Evolutionary conservation across 2,888 invertebrate species (phyloP), one percentile per base, ranked within the genome.

Genomic region (Dryocosmus kuriphilus): DNA sequence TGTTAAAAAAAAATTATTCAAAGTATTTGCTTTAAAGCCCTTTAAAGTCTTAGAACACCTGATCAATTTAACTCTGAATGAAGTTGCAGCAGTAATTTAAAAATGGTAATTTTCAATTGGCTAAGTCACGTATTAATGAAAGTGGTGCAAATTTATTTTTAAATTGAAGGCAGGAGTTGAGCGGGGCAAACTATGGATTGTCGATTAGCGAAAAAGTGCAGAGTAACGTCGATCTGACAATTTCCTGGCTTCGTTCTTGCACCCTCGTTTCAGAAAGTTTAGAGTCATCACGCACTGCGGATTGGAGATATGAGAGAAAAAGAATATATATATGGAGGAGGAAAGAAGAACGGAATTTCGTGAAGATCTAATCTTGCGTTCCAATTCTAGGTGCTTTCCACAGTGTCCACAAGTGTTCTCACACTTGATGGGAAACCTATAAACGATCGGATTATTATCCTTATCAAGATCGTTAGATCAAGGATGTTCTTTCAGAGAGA

Each of bases 201-300:
- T 82, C 81, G 81, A 77, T 82, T 81, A 82, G 77, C 61, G 74
- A 77, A 79, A 81, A 77, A 75, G 74, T 38, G 27, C 73, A 75
- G 41, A 35, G 76, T 80, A 82, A 76, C 76, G 73, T 76, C 71
- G 75, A 80, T 76, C 75, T 76, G 55, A 73, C 79, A 79, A 82
- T 80, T 80, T 80, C 57, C 79, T 77, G 77, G 63, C 81, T 79
- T 73, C 63, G 62, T 61, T 32, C 41, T 19, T 35, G 38, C 75
- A 51, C 73, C 71, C 77, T 38, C 71, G 32, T 73, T 77, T 51
- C 60, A n/a, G 30, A 51, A 71, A 71, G 46, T 51, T 71, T 71
- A 71, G 30, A 71, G 67, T 71, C 67, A 71, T 71, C 67, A 71
- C 27, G 67, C 30, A 27, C 19, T 71, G 24, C 30, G n/a, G 46